Conservation (phyloP, 2,888 invertebrate genomes). For the Sarcophaga variegata region DNA sequence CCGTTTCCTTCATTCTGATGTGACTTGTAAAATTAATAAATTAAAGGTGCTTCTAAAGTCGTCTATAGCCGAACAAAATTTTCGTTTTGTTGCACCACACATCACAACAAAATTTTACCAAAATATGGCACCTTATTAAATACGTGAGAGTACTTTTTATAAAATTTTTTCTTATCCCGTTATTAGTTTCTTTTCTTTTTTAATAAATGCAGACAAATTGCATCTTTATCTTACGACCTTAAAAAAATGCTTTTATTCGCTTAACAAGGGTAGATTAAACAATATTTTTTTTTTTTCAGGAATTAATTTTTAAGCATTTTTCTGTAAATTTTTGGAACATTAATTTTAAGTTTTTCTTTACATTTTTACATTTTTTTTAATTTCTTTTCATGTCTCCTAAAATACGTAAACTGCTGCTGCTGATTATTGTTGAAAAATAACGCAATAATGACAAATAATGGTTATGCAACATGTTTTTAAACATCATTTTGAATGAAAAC, state of each 20-base stretch:
- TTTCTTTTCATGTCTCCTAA: conserved; percentile 59
- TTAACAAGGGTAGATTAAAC: conserved; percentile 55
- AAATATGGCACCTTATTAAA: conserved; percentile 6
- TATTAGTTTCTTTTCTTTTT: not conserved
- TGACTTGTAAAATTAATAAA: no score
- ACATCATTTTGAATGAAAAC: not conserved
- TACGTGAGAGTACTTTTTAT: not conserved
- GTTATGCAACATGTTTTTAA: not conserved
- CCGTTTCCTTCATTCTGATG: no score
- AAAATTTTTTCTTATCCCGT: not conserved
- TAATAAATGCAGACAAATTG: conserved; percentile 62
- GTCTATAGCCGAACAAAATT: no score
- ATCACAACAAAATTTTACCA: not conserved
- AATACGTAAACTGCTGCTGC: conserved; percentile 5
- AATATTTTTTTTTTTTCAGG: conserved; percentile 23
- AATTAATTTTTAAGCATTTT: conserved; percentile 43
- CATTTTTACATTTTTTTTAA: conserved; percentile 10
- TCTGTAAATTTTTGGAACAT: conserved; percentile 40
- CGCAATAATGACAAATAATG: not conserved
- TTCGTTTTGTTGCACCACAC: no score
- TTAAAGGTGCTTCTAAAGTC: no score
- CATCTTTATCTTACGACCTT: conserved; percentile 33
- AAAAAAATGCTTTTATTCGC: not conserved
- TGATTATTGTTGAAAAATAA: not conserved
- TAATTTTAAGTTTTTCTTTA: conserved; percentile 48